These are phyloP conservation scores for Nipponacmea schrenckii DNA, from an alignment of 2,888 invertebrate species.

Conservation along the genomic window DNA sequence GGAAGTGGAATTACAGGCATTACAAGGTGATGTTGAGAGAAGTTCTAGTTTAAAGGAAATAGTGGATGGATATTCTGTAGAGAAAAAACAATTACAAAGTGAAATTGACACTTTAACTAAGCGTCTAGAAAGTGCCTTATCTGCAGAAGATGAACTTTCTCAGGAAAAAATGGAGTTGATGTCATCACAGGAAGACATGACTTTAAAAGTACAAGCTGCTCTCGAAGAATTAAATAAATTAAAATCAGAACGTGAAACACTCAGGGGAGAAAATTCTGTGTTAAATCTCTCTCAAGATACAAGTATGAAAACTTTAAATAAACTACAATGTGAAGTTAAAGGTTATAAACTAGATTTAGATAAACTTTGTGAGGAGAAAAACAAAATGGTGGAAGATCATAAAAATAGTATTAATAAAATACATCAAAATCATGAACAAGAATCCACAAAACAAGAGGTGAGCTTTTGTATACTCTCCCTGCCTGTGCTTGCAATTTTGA, in stretches of 20 bases:
- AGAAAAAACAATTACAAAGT: slow-evolving; percentile 42
- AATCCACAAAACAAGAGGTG: slow-evolving; percentile 54
- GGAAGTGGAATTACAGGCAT: slow-evolving; percentile 43
- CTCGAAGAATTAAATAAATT: slow-evolving; percentile 33
- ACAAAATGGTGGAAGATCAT: slow-evolving; percentile 25
- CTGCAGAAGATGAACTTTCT: slow-evolving; percentile 47
- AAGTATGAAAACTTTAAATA: not conserved
- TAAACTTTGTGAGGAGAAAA: slow-evolving; percentile 28
- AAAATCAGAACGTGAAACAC: slow-evolving; percentile 15
- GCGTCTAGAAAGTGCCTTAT: slow-evolving; percentile 18
- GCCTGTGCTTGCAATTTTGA: not conserved
- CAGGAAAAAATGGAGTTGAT: slow-evolving; percentile 48
- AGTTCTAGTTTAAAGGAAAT: slow-evolving; percentile 42
- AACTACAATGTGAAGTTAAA: not conserved
- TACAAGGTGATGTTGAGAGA: slow-evolving; percentile 44
- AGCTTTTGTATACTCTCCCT: not conserved
- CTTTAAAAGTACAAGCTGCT: slow-evolving; percentile 24
- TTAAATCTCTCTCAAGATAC: not conserved
- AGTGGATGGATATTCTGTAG: slow-evolving; percentile 46
- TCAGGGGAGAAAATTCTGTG: not conserved
- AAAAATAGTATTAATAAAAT: slow-evolving; percentile 31
- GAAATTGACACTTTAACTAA: slow-evolving; percentile 28
- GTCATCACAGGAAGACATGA: slow-evolving; percentile 27
- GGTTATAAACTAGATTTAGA: slow-evolving; percentile 17
- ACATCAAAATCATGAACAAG: slow-evolving; percentile 36